Conservation (phyloP, 2,888 invertebrate species). For the Scrobipalpa costella region DNA sequence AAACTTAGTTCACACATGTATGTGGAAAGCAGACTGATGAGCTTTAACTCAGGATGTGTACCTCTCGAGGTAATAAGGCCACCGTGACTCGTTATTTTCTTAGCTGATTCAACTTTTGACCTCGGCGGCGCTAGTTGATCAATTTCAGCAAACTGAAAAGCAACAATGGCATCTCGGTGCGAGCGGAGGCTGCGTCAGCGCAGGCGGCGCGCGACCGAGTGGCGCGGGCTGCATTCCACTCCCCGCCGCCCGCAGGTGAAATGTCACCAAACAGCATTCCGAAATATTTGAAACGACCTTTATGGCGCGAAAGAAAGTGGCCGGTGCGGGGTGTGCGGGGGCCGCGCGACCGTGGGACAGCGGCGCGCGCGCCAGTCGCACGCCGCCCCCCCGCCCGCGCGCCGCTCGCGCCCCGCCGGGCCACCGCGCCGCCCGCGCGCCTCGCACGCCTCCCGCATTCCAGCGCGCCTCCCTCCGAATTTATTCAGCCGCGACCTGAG, state of each 20-base stretch:
- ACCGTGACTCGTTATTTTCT: neutral
- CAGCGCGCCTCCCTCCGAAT: conserved; percentile 77
- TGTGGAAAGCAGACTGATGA: conserved; percentile 75
- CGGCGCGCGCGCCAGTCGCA: conserved; percentile 81
- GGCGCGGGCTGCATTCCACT: conserved; percentile 67
- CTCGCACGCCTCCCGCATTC: conserved; percentile 63
- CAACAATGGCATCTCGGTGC: conserved; percentile 24
- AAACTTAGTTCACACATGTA: conserved; percentile 80
- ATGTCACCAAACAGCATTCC: conserved; percentile 81
- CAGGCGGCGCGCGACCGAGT: conserved; percentile 40
- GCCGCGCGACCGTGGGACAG: conserved; percentile 85
- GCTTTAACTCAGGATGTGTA: conserved; percentile 25
- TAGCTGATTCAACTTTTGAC: neutral
- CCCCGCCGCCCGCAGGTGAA: conserved; percentile 71
- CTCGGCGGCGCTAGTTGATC: neutral
- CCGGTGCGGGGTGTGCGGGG: conserved; percentile 69
- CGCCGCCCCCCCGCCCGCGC: conserved; percentile 69
- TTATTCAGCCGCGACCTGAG: conserved; percentile 75
- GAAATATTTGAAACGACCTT: conserved; percentile 82
- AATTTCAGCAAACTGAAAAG: conserved; percentile 1
- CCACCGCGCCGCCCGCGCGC: conserved; percentile 46
- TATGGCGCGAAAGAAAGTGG: conserved; percentile 81
- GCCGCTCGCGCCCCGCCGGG: conserved; percentile 39
- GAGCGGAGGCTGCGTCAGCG: conserved; percentile 21
- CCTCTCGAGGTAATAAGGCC: conserved; percentile 1